These are phyloP conservation scores for Echinarachnius parma DNA, from an alignment of 53 echinoderm and acorn worm genomes.

Conservation along the genomic window DNA sequence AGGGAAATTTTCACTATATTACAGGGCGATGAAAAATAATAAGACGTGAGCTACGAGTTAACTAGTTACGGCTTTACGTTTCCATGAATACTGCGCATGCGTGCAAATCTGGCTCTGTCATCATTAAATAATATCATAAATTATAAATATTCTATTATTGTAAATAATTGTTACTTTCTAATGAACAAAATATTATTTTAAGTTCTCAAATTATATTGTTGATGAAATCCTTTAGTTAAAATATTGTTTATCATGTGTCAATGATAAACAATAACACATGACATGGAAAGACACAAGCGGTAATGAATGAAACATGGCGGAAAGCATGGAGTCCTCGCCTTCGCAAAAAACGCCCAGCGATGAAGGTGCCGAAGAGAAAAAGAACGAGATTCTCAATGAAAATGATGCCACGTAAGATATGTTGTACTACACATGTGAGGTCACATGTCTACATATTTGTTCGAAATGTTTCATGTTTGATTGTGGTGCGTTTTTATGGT, in stretches of 20 bases:
- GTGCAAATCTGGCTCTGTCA: neutral
- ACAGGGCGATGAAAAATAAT: neutral
- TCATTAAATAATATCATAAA: neutral
- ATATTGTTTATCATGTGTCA: neutral
- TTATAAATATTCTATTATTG: neutral
- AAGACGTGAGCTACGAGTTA: neutral
- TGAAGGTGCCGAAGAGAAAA: neutral
- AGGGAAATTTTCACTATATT: neutral
- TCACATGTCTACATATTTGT: too few species aligned
- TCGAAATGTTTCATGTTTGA: too few species aligned
- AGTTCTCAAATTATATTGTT: neutral
- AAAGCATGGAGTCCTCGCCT: conserved; percentile 16
- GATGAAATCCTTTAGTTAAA: neutral
- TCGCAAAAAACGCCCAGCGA: neutral
- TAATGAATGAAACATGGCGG: conserved; percentile 9
- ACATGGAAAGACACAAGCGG: neutral
- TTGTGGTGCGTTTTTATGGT: too few species aligned
- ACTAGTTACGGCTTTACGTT: conserved; percentile 21
- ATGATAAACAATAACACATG: neutral
- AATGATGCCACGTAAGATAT: too few species aligned
- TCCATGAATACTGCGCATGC: conserved; percentile 30
- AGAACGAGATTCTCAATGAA: neutral
- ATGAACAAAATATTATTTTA: neutral
- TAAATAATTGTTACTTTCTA: neutral
- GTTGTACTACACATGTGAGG: too few species aligned